phyloP scores from a whole-genome alignment of 1,140 invertebrate species.

The Ctenoplectra terminalis region DNA sequence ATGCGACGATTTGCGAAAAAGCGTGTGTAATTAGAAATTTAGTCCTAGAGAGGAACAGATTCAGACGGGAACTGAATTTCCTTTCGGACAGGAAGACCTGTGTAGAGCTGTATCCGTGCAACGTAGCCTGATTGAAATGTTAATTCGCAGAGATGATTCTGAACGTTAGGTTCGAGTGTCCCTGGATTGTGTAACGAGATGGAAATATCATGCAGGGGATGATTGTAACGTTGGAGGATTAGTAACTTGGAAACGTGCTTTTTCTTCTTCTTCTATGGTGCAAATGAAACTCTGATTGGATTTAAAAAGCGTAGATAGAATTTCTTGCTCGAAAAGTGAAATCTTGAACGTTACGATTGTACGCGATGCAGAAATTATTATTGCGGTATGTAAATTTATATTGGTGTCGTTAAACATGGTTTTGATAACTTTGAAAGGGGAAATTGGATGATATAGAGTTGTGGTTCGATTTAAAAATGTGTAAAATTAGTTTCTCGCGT shows the following conservation, averaged over 20 bases:
- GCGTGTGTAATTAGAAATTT: conserved; percentile 51
- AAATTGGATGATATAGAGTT: too few relatives aligned
- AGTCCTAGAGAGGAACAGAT: too few relatives aligned
- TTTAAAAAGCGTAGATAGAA: too few relatives aligned
- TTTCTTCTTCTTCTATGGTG: not conserved
- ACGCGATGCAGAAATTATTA: too few relatives aligned
- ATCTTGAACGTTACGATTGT: too few relatives aligned
- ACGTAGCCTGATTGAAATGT: not conserved
- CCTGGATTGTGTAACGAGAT: not conserved
- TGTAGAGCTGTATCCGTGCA: not conserved
- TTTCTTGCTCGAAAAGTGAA: too few relatives aligned
- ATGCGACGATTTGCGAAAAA: conserved; percentile 35
- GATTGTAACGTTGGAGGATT: not conserved
- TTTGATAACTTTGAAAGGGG: too few relatives aligned
- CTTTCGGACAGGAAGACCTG: not conserved
- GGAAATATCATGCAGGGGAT: not conserved
- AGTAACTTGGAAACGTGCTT: not conserved
- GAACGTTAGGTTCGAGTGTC: not conserved
- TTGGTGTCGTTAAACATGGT: too few relatives aligned
- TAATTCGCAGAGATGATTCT: not conserved
- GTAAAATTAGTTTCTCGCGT: too few relatives aligned
- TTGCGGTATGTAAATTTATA: too few relatives aligned
- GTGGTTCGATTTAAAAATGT: too few relatives aligned
- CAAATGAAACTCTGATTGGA: too few relatives aligned
- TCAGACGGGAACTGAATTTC: not conserved